Base-by-base conservation (phyloP, 2,797 vertebrate genomes). In the Sparidentex hasta region DNA sequence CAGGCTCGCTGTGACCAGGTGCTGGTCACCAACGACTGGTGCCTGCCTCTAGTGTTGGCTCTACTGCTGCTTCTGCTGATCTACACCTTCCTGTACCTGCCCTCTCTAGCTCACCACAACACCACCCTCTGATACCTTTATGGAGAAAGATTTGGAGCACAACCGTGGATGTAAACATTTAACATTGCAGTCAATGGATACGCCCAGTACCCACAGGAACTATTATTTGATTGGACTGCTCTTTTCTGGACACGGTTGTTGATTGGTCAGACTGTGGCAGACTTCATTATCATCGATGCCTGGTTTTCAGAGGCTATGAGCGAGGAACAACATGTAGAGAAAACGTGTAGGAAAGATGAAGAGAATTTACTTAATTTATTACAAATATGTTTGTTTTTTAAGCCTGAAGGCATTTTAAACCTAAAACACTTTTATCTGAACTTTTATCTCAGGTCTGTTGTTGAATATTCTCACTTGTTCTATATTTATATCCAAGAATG, bases 1-100 rank as follows among this genome's bases (percentile, higher is more conserved):
- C 94, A 95, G 85, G 95, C 94, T 18, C 93, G 95, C 77, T 96
- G 96, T 41, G 88, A 93, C 1, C 7, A 90, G 46, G 94, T 95
- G n/a, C 72, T 95, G 81, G 87, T 95, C 76, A 93, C 95, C 61
- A 94, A 85, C 7, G 92, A 95, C 88, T 96, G 96, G 95, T 66
- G 95, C 29, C 70, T 96, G 73, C 96, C 94, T 2, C 86, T 95
- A 7, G 76, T 86, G 18, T 38, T 94, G 6, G 95, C 94, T 18
- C 89, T 95, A 0, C 84, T 96, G 20, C 77, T 95, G 57, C 93
- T 96, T 5, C 90, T 94, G 0, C 82, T 96, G 12, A 18, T 95
- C 83, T 96, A 95, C 55, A 54, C 92, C 46, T 95, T 95, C 75
- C 89, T 96, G 38, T 96, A 95, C 83, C 92, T 96, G 82, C 96